Evolutionary conservation across 2,113 vertebrate genomes (phyloP).

Genomic region (Notothenia coriiceps): DNA sequence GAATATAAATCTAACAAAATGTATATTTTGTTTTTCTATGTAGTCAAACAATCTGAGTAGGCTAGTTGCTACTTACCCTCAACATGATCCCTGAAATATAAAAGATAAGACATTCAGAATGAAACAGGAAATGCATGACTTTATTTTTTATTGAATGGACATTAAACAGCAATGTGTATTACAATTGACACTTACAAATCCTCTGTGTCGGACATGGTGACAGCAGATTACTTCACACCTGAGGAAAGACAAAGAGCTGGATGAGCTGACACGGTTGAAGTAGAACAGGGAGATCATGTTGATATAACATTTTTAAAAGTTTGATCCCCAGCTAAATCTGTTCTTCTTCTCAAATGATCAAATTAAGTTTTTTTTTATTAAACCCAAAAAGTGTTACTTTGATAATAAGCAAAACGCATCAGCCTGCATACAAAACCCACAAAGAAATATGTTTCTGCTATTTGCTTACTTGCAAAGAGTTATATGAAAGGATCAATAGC

Average conservation of each 20-base stretch:
- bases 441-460: not conserved
- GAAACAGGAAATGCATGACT: not conserved
- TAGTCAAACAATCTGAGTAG: conserved; percentile 5
- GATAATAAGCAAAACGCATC: not conserved
- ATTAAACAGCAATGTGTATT: not conserved
- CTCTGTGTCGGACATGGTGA: conserved; percentile 93
- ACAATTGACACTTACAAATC: conserved; percentile 88
- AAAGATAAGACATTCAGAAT: conserved; percentile 47
- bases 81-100: conserved; percentile 86
- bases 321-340: conserved; percentile 7
- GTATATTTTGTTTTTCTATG: not conserved
- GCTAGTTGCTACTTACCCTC: conserved; percentile 88
- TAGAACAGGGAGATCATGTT: not conserved
- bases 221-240: conserved; percentile 79
- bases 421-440: too few relatives aligned
- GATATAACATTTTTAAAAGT: not conserved
- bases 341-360: not conserved
- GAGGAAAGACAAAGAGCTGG: conserved; percentile 32
- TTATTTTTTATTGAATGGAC: too few relatives aligned
- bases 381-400: not conserved
- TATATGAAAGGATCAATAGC: too few relatives aligned
- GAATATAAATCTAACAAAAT: too few relatives aligned
- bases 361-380: not conserved
- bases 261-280: conserved; percentile 8
- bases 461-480: too few relatives aligned